Percentiles rank a stretch among this genome's conserved stretches.
Conservation (phyloP, 1,140 invertebrate genomes). For the Whitmania pigra region DNA sequence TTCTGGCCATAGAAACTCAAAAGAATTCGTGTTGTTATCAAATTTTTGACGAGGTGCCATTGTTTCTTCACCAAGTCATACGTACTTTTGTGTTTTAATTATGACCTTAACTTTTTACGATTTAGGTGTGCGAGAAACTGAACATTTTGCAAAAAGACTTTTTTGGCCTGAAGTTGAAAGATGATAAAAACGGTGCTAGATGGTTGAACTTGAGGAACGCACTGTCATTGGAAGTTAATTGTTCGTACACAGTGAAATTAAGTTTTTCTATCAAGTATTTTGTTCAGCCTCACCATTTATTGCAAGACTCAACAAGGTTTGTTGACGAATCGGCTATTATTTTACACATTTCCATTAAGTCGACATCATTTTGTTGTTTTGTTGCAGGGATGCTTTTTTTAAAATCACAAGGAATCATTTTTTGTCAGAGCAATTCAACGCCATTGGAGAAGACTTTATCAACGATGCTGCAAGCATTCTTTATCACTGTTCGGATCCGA, state of each 20-base stretch:
- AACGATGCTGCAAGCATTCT: conserved; percentile 8
- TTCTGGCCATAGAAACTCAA: neutral
- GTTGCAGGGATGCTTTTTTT: neutral
- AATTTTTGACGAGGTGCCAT: neutral
- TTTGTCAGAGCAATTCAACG: neutral
- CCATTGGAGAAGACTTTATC: neutral
- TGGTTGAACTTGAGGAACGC: conserved; percentile 75
- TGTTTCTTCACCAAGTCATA: neutral
- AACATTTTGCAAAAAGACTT: conserved; percentile 74
- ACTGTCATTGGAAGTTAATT: conserved; percentile 57
- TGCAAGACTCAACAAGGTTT: conserved; percentile 67
- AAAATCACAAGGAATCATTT: neutral
- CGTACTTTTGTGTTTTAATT: neutral
- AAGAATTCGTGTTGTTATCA: neutral
- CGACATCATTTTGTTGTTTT: conserved; percentile 26
- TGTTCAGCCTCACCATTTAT: conserved; percentile 70
- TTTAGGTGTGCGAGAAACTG: conserved; percentile 63
- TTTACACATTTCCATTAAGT: neutral
- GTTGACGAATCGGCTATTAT: neutral
- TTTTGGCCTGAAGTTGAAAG: conserved; percentile 61
- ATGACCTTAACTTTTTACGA: conserved; percentile 32
- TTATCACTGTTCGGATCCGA: neutral
- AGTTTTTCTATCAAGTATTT: conserved; percentile 67
- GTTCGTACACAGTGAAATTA: conserved; percentile 50
- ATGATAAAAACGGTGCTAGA: conserved; percentile 57